Evolutionary conservation across 2,797 vertebrate species (phyloP), one percentile per base, ranked within the genome.

Genomic region (Lepilemur ruficaudatus): DNA sequence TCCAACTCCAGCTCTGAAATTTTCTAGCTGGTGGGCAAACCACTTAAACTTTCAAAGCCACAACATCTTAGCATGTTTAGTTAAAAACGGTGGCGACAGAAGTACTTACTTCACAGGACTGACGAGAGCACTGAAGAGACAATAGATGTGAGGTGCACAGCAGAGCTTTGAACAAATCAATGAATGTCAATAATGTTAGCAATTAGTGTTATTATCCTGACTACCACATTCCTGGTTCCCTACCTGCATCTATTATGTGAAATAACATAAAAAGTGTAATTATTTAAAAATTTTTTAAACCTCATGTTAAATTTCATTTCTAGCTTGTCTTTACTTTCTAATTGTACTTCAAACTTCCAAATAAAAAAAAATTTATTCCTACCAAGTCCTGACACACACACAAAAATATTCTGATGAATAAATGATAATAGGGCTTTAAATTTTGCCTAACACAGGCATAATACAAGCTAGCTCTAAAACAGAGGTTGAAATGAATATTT

Each of bases 261-360:
- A 96, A 94, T 70, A 93, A 91, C 69, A 93, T 52, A 72, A 80
- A 79, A 90, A 93, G 83, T 30, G n/a, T n/a, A 89, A 81, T 52
- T 72, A 83, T n/a, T 50, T 79, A 38, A 73, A 78, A 43, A 50
- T 43, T 86, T 22, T 50, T 84, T 90, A 93, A 91, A 90, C 30
- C 35, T 80, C 91, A 96, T 32, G 63, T 75, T 88, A 95, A 96
- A 89, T n/a, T 17, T 95, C 75, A 94, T 79, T 96, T 95, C 25
- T 89, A 89, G 65, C 57, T 95, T 96, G 52, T 92, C 89, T 89
- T 97, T n/a, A 83, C 90, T 94, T 94, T 85, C 59, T 91, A 87
- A 91, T 76, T 95, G 73, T 67, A 96, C 52, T 76, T 96, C 50
- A 94, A 94, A 96, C 59, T 96, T 91, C 46, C 83, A 96, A 96